Evolutionary conservation across 1,140 invertebrate genomes (phyloP), one percentile per base, ranked within the genome.

Genomic region (Drosophila truncata): DNA sequence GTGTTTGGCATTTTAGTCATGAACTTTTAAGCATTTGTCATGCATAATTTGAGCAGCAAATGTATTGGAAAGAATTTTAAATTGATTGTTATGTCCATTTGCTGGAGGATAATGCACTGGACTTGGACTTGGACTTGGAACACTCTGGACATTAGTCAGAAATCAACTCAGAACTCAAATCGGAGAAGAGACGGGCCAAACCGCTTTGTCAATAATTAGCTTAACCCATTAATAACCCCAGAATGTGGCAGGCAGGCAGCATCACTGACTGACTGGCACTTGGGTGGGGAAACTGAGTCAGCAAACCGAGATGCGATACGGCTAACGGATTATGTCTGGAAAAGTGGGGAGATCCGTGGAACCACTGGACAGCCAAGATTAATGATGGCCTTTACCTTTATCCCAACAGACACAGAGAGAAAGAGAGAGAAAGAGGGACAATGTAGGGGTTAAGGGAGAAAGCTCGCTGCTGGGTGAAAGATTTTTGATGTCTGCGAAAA

Each of bases 61-160:
- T 90, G 85, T 90, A 90, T 90, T 91, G 85, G 85, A 90, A 90
- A 85, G 81, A 90, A 90, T 90, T 90, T 90, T 71, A 90, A 90
- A 90, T 90, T 90, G 85, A 90, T 90, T 90, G 85, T 85, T 85
- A 79, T 55, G 33, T 85, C 62, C 64, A 39, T 31, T n/a, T 5
- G 44, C 18, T 20, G 31, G 27, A 49, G 57, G 25, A 29, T 63
- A 60, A 29, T 73, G 63, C 46, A 54, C 52, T n/a, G 49, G n/a
- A n/a, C n/a, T n/a, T n/a, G n/a, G n/a, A n/a, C 44, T 58, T 10
- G 25, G 47, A 29, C 50, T 55, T 55, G 39, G 25, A 44, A 54
- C 27, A 60, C 42, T 39, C 23, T 16, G 44, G 61, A 66, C 79
- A 80, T 80, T 80, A 81, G 72, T 81, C 79, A 82, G 70, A 14